Conservation (phyloP, 2,888 invertebrate genomes). For the Arge pagana region DNA sequence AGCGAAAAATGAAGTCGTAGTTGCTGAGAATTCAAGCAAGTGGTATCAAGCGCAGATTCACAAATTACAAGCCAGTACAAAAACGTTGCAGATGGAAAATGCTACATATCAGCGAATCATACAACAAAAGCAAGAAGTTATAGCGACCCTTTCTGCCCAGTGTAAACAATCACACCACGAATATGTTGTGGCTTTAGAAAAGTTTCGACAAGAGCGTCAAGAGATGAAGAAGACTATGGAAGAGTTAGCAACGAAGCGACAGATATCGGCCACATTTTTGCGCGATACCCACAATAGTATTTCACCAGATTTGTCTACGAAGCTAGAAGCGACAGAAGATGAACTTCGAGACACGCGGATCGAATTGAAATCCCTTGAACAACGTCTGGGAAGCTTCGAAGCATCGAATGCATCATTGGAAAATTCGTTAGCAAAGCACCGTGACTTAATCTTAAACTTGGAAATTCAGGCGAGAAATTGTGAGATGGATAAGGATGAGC, state of each 20-base stretch:
- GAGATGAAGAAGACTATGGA: constrained; percentile 32
- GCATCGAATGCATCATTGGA: constrained; percentile 36
- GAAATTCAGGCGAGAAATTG: constrained; percentile 38
- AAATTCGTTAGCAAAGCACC: constrained; percentile 34
- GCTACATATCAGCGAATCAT: constrained; percentile 43
- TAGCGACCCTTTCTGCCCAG: constrained; percentile 34
- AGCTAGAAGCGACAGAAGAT: constrained; percentile 35
- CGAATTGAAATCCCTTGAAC: constrained; percentile 30
- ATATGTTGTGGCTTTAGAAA: constrained; percentile 33
- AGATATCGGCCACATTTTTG: neutral
- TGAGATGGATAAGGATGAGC: constrained; percentile 37
- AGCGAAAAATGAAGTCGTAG: constrained; percentile 32
- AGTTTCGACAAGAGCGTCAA: constrained; percentile 38
- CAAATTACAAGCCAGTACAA: constrained; percentile 40
- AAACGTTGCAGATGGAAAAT: constrained; percentile 41
- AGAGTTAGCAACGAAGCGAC: constrained; percentile 13
- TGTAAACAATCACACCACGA: constrained; percentile 41
- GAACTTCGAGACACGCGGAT: constrained; percentile 30
- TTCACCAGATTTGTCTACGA: constrained; percentile 28
- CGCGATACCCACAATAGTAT: neutral
- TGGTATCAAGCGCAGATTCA: constrained; percentile 47
- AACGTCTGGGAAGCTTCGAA: constrained; percentile 36
- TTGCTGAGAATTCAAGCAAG: constrained; percentile 40
- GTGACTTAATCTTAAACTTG: constrained; percentile 35
- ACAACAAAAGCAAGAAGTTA: constrained; percentile 39